Conservation (phyloP, 2,888 invertebrate genomes). For the Noctua pronuba region DNA sequence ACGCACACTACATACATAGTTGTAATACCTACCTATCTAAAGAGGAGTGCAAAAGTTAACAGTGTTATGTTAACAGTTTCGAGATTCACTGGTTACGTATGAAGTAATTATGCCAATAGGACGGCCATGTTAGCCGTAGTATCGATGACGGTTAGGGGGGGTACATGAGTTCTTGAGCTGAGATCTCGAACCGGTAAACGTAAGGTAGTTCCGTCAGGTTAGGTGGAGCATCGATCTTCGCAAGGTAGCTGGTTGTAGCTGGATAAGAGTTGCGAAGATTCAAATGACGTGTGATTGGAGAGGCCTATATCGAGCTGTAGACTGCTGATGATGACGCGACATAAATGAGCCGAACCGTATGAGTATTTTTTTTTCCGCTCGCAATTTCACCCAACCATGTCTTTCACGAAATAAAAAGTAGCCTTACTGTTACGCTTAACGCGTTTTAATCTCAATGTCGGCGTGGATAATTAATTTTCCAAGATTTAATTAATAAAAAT, state of each 20-base stretch:
- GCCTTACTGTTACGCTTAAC: neutral
- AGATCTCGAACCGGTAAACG: neutral
- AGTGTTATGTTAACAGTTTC: conserved; percentile 7
- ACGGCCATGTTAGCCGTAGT: neutral
- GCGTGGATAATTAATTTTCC: conserved; percentile 8
- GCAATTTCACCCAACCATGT: neutral
- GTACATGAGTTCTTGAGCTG: neutral
- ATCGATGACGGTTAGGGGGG: neutral
- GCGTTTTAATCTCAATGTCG: conserved; percentile 21
- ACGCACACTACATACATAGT: neutral
- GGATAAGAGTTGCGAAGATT: neutral
- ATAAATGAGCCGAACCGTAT: neutral
- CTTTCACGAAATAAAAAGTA: neutral
- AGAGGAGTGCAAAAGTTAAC: neutral
- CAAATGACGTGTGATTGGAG: neutral
- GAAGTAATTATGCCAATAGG: neutral
- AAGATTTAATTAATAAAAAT: conserved; percentile 11
- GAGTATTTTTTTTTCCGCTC: neutral
- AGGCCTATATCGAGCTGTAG: neutral
- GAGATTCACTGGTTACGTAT: neutral
- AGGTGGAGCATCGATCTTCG: neutral
- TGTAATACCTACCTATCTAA: conserved; percentile 13
- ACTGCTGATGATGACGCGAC: neutral
- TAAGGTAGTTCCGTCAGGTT: neutral
- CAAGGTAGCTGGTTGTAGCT: neutral